phyloP scores from a whole-genome alignment of 2,113 vertebrate species.

The Carlito syrichta region DNA sequence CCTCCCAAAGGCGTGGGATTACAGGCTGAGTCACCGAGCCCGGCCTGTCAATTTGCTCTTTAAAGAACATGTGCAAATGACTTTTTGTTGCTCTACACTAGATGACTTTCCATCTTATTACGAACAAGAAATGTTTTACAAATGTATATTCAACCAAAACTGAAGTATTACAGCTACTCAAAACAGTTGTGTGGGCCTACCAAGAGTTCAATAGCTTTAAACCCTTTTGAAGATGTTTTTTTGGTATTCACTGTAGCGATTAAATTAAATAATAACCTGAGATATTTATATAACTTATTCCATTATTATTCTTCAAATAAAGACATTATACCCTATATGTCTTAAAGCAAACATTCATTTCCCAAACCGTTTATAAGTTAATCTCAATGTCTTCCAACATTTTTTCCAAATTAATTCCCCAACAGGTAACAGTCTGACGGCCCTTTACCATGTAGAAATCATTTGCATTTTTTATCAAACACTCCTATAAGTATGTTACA shows the following conservation, averaged over 20 bases:
- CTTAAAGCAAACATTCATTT: constrained; percentile 32
- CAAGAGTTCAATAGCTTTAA: not conserved
- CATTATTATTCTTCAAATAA: not conserved
- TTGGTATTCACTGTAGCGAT: not conserved
- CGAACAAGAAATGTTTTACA: not conserved
- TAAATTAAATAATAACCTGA: not conserved
- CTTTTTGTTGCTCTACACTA: not conserved
- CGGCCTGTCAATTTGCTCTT: not conserved
- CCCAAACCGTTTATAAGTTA: not conserved
- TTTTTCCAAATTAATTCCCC: not conserved
- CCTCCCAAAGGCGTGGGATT: too few species aligned
- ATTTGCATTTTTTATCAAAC: not conserved
- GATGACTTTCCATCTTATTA: not conserved
- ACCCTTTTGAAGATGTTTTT: not conserved
- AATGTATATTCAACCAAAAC: not conserved
- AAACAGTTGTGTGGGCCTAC: not conserved
- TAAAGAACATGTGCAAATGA: not conserved
- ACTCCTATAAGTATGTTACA: not conserved
- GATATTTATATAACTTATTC: not conserved
- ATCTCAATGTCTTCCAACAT: not conserved
- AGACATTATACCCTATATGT: not conserved
- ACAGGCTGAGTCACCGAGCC: too few species aligned
- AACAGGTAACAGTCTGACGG: not conserved
- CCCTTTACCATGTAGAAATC: not conserved
- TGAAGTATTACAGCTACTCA: not conserved